A percentile compares a stretch with the other conserved stretches of the same genome.
phyloP scores from a whole-genome alignment of 2,797 vertebrate species.

The Caiman crocodilus region DNA sequence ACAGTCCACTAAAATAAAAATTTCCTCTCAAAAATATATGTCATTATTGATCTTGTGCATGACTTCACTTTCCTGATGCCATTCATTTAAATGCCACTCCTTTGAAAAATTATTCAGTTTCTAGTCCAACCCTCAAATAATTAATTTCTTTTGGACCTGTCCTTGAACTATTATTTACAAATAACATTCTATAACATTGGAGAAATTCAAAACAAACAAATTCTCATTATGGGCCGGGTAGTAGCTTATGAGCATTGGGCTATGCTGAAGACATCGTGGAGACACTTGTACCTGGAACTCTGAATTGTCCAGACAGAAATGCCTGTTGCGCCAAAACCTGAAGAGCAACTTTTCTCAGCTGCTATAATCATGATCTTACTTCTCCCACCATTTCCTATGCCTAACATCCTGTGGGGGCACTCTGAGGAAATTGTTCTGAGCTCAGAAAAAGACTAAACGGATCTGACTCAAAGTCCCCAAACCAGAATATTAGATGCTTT shows the following conservation, averaged over 20 bases:
- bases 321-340: too few relatives aligned
- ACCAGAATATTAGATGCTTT: too few relatives aligned
- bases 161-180: conserved; percentile 70
- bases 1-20: neutral
- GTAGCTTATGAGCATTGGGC: rapidly evolving
- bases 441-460: neutral
- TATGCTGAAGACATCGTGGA: neutral
- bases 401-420: too few relatives aligned
- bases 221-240: neutral
- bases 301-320: neutral
- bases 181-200: conserved; percentile 59
- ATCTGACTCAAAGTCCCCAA: neutral
- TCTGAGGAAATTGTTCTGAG: too few relatives aligned
- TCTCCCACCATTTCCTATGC: too few relatives aligned
- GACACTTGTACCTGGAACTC: neutral
- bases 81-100: conserved; percentile 25
- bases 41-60: neutral
- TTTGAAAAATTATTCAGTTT: conserved; percentile 49
- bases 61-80: neutral
- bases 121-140: conserved; percentile 47
- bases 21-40: neutral
- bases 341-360: too few relatives aligned
- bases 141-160: conserved; percentile 62
- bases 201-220: conserved; percentile 18
- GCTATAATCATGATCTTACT: too few relatives aligned